Percentiles rank a stretch among this genome's conserved stretches.
These are phyloP conservation scores for Trachemys scripta DNA, from an alignment of 2,113 vertebrate genomes.

Conservation along the genomic window DNA sequence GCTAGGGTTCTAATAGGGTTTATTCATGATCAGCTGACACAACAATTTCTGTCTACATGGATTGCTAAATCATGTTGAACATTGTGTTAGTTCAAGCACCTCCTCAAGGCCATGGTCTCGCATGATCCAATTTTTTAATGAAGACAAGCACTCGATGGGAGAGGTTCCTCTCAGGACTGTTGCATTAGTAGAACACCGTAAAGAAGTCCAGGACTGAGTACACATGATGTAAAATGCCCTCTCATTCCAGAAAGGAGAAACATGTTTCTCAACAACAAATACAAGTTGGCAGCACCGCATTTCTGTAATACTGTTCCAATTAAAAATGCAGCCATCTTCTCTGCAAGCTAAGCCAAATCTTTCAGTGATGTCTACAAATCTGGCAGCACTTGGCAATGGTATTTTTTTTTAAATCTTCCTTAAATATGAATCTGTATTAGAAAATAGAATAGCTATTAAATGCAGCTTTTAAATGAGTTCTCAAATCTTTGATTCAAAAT, in stretches of 20 bases:
- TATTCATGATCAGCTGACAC: neutral
- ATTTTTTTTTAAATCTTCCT: too few relatives aligned
- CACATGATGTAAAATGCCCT: accelerated
- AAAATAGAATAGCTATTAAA: neutral
- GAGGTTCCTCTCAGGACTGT: neutral
- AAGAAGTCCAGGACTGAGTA: neutral
- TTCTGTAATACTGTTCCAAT: accelerated
- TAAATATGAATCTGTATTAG: neutral
- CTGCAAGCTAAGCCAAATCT: neutral
- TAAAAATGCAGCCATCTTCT: neutral
- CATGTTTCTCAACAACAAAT: neutral
- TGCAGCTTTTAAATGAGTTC: neutral
- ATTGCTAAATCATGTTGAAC: neutral
- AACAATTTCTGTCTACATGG: neutral
- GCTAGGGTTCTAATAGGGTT: neutral
- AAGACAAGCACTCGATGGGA: neutral
- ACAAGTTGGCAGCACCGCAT: neutral
- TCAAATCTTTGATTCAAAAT: neutral
- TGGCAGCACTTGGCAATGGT: neutral
- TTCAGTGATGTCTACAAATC: neutral
- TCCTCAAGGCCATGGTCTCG: neutral
- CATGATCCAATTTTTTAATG: neutral
- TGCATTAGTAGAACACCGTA: neutral
- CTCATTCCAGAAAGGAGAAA: accelerated
- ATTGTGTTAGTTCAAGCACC: neutral